Evolutionary conservation across 2,888 invertebrate genomes (phyloP).

Genomic region (Heliconius ismenius): DNA sequence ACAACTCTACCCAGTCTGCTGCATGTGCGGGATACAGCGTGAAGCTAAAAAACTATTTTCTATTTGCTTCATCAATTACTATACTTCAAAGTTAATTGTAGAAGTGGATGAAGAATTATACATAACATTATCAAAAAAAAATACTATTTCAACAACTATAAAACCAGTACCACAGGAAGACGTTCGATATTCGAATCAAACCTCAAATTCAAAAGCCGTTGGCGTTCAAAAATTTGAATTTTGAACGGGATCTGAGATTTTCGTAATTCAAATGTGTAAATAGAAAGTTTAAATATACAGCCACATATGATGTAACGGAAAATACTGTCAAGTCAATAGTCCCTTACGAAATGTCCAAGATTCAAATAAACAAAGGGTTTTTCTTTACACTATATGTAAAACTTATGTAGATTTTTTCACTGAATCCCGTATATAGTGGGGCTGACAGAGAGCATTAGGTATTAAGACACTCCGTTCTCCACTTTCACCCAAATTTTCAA

Average conservation of each 20-base stretch:
- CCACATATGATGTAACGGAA: constrained; percentile 7
- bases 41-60: background rate
- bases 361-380: background rate
- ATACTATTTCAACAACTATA: background rate
- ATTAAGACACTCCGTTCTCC: background rate
- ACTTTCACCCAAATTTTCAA: background rate
- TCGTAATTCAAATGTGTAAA: constrained; percentile 46
- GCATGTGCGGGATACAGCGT: background rate
- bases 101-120: too few relatives aligned
- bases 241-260: constrained; percentile 46
- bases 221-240: constrained; percentile 44
- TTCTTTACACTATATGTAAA: background rate
- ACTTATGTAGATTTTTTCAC: background rate
- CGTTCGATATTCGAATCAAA: constrained; percentile 8
- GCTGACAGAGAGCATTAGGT: background rate
- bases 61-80: background rate
- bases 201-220: constrained; percentile 41
- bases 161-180: constrained; percentile 20
- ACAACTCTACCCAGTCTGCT: background rate
- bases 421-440: background rate
- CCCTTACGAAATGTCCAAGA: background rate
- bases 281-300: constrained; percentile 44
- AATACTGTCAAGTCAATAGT: constrained; percentile 9
- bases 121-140: background rate
- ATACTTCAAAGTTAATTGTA: background rate